phyloP scores from a whole-genome alignment of 2,888 invertebrate genomes.

The Tinea semifulvella region DNA sequence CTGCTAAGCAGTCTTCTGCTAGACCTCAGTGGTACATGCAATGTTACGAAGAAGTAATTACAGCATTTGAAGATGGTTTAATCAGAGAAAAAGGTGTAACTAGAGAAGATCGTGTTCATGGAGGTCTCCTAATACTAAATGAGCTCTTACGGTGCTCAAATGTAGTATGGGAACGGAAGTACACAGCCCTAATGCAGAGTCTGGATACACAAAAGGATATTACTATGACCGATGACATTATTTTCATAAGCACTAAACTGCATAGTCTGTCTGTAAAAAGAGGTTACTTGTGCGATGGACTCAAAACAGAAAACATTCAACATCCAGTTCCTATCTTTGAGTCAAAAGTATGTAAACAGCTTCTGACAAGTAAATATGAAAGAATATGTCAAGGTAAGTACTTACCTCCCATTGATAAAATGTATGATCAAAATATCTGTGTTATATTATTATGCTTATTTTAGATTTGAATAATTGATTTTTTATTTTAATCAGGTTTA shows the following conservation, averaged over 20 bases:
- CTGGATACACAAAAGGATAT: slow-evolving; percentile 55
- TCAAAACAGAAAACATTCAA: slow-evolving; percentile 59
- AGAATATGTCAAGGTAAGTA: slow-evolving; percentile 76
- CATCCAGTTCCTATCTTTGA: slow-evolving; percentile 75
- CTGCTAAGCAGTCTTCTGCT: slow-evolving; percentile 89
- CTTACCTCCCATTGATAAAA: too few species aligned
- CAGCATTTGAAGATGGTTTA: slow-evolving; percentile 76
- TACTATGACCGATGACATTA: slow-evolving; percentile 61
- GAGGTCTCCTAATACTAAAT: slow-evolving; percentile 90
- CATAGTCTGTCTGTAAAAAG: slow-evolving; percentile 68
- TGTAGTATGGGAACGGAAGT: slow-evolving; percentile 84
- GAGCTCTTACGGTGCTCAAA: slow-evolving; percentile 93
- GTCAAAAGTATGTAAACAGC: slow-evolving; percentile 84
- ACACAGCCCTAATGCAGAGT: slow-evolving; percentile 75
- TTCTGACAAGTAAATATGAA: slow-evolving; percentile 85
- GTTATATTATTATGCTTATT: too few species aligned
- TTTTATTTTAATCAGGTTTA: too few species aligned
- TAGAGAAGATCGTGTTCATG: slow-evolving; percentile 91
- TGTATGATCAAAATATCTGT: too few species aligned
- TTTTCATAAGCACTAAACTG: slow-evolving; percentile 66
- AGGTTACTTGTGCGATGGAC: slow-evolving; percentile 55
- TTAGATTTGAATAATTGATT: too few species aligned
- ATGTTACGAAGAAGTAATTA: slow-evolving; percentile 90
- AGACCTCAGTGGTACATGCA: slow-evolving; percentile 92
- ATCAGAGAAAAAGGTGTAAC: slow-evolving; percentile 79